phyloP scores from a whole-genome alignment of 2,888 invertebrate genomes.

The Aethes cnicana region DNA sequence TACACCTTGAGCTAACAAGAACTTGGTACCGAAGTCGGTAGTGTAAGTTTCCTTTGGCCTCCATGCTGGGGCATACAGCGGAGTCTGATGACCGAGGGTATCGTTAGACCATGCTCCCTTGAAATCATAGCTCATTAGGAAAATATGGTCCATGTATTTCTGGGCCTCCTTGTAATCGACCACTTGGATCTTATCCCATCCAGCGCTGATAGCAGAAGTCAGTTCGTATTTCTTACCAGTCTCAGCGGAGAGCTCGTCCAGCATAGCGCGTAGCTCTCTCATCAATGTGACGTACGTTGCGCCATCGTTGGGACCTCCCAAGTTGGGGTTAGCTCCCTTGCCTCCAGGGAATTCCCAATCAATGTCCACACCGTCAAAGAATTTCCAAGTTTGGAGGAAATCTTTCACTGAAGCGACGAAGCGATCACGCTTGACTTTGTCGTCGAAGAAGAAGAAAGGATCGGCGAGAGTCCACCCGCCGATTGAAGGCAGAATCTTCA shows the following conservation, averaged over 20 bases:
- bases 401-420: slow-evolving; percentile 74
- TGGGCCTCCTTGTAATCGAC: slow-evolving; percentile 73
- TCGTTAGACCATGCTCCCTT: slow-evolving; percentile 79
- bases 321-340: slow-evolving; percentile 72
- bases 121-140: slow-evolving; percentile 77
- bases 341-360: slow-evolving; percentile 80
- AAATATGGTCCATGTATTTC: slow-evolving; percentile 77
- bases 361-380: slow-evolving; percentile 77
- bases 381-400: slow-evolving; percentile 75
- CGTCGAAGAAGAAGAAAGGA: slow-evolving; percentile 75
- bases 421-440: slow-evolving; percentile 63
- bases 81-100: slow-evolving; percentile 70
- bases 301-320: slow-evolving; percentile 72
- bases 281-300: slow-evolving; percentile 65
- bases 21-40: slow-evolving; percentile 74
- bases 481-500: slow-evolving; percentile 72
- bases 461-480: slow-evolving; percentile 78
- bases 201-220: slow-evolving; percentile 77
- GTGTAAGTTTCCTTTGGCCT: slow-evolving; percentile 73
- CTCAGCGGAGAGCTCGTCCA: slow-evolving; percentile 64
- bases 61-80: slow-evolving; percentile 70
- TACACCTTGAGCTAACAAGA: slow-evolving; percentile 71
- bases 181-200: slow-evolving; percentile 78
- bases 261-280: slow-evolving; percentile 72
- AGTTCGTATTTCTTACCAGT: slow-evolving; percentile 74